Conservation (phyloP, 2,888 invertebrate species). For the Amphimallon solstitiale region DNA sequence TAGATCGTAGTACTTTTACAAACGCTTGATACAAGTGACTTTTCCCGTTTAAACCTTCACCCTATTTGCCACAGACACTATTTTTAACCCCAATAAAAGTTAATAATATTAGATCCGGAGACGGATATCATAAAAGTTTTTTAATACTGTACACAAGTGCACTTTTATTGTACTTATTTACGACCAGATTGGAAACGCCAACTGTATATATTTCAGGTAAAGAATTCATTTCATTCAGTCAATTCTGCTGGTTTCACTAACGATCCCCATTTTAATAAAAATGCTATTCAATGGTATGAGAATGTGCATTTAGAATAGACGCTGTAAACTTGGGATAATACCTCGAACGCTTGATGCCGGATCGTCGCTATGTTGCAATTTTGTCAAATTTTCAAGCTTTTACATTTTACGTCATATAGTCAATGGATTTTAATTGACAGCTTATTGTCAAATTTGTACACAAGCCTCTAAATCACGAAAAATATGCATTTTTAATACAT, state of each 20-base stretch:
- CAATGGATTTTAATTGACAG: too few relatives aligned
- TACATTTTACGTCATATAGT: too few relatives aligned
- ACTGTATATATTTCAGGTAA: slow-evolving; percentile 10
- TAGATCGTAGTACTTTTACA: slow-evolving; percentile 7
- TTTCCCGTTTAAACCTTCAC: neutral
- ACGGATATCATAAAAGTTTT: slow-evolving; percentile 34
- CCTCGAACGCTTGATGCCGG: neutral
- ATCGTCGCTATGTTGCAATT: neutral
- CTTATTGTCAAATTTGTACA: too few relatives aligned
- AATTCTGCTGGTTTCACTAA: slow-evolving; percentile 1
- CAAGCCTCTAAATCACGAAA: too few relatives aligned
- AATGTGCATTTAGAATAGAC: neutral
- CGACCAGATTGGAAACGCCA: slow-evolving; percentile 11
- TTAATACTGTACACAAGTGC: slow-evolving; percentile 23
- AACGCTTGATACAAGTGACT: slow-evolving; percentile 19
- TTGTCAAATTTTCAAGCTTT: too few relatives aligned
- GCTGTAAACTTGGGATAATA: slow-evolving; percentile 4
- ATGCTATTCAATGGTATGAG: neutral
- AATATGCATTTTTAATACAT: too few relatives aligned
- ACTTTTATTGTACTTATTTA: slow-evolving; percentile 24
- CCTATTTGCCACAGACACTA: neutral
- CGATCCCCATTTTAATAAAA: slow-evolving; percentile 11
- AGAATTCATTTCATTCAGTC: slow-evolving; percentile 20
- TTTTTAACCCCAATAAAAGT: slow-evolving; percentile 13
- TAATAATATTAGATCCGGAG: slow-evolving; percentile 30